phyloP scores from a whole-genome alignment of 2,888 invertebrate genomes.

The Oconnorella tubifera region DNA sequence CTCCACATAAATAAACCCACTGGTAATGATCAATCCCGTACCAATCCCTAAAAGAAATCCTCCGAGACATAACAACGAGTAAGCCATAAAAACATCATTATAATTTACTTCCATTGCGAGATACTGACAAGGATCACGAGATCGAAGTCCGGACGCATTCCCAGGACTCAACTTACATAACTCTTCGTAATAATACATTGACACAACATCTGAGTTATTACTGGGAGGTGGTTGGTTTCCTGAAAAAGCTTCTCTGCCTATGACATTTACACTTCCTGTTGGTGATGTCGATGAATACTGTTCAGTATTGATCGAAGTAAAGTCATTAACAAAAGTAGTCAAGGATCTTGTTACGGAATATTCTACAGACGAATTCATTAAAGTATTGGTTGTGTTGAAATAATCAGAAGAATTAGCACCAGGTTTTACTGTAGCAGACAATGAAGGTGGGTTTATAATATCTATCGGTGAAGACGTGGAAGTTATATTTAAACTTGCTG shows the following conservation, averaged over 20 bases:
- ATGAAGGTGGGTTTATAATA: too few relatives aligned
- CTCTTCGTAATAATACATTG: background rate
- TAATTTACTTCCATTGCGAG: background rate
- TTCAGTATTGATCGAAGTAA: too few relatives aligned
- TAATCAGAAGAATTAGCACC: too few relatives aligned
- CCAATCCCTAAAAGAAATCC: conserved; percentile 24
- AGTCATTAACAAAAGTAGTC: too few relatives aligned
- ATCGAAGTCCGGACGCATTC: background rate
- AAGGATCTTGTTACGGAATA: too few relatives aligned
- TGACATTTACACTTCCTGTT: too few relatives aligned
- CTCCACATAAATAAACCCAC: conserved; percentile 28
- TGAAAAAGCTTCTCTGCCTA: too few relatives aligned
- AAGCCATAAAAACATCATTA: background rate
- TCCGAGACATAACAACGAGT: conserved; percentile 14
- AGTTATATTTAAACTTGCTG: background rate
- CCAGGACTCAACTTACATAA: background rate
- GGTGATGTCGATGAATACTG: too few relatives aligned
- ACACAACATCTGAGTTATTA: background rate
- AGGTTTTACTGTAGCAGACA: too few relatives aligned
- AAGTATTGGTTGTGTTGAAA: too few relatives aligned
- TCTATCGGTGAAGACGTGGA: too few relatives aligned
- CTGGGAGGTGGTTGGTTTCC: too few relatives aligned
- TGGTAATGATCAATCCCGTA: conserved; percentile 17
- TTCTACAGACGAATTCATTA: background rate
- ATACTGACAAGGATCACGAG: background rate